These are phyloP conservation scores for Sebastes kiyomatsui DNA, from an alignment of 2,797 vertebrate species.

Conservation along the genomic window DNA sequence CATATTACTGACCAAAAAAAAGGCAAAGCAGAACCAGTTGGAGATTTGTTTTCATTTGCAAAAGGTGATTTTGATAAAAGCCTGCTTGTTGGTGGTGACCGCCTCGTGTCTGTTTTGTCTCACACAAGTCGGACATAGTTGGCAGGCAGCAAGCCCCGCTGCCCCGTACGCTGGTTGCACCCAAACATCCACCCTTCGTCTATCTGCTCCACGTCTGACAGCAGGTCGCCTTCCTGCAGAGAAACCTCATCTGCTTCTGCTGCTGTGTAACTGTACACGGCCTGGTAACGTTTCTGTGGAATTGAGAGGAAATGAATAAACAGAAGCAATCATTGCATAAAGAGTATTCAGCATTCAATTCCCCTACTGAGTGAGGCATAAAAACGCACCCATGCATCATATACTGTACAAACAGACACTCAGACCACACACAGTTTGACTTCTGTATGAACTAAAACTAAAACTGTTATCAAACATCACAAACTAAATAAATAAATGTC, in stretches of 20 bases:
- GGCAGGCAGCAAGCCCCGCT: slow-evolving; percentile 93
- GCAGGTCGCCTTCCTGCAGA: slow-evolving; percentile 92
- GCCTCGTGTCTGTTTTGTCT: slow-evolving; percentile 40
- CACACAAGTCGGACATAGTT: slow-evolving; percentile 94
- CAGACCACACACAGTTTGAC: background rate
- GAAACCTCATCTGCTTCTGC: slow-evolving; percentile 94
- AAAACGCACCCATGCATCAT: background rate
- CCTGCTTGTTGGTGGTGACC: background rate
- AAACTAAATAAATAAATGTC: background rate
- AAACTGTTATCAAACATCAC: background rate
- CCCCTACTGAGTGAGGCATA: background rate
- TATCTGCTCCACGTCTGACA: slow-evolving; percentile 93
- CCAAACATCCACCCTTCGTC: slow-evolving; percentile 97
- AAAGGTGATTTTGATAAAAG: background rate
- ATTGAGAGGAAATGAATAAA: background rate
- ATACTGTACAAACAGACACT: background rate
- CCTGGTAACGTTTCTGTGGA: slow-evolving; percentile 88
- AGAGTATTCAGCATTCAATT: slow-evolving; percentile 34
- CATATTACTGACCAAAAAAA: background rate
- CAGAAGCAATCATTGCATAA: background rate
- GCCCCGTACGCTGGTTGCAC: slow-evolving; percentile 93
- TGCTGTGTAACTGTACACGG: slow-evolving; percentile 91
- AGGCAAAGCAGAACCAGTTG: background rate
- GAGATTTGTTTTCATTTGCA: background rate
- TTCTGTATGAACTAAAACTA: background rate